A percentile compares a stretch with the other conserved stretches of the same genome.
Evolutionary conservation across 2,888 invertebrate genomes (phyloP).

Genomic region (Polydrusus pterygomalis): DNA sequence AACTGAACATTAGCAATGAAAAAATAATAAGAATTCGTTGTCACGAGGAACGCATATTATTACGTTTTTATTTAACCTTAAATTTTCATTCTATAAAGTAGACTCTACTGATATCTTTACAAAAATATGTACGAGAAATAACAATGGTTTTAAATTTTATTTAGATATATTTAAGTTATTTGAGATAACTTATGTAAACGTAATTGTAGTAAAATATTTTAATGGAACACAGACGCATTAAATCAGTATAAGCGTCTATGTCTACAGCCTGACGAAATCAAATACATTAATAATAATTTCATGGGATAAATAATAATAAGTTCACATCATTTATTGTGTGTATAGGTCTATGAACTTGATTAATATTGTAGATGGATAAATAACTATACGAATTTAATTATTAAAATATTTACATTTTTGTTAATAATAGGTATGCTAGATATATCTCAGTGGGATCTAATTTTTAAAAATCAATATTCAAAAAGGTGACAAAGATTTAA

Average conservation of each 20-base stretch:
- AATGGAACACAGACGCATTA: neutral
- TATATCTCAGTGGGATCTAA: neutral
- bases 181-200: neutral
- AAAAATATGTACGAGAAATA: neutral
- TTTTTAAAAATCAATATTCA: neutral
- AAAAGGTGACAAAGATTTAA: neutral
- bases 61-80: neutral
- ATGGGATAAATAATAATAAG: neutral
- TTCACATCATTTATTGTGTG: neutral
- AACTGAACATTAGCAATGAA: neutral
- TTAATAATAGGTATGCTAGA: neutral
- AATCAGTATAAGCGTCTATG: neutral
- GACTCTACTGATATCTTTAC: neutral
- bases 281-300: neutral
- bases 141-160: neutral
- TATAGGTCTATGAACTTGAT: slow-evolving; percentile 15
- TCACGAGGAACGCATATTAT: neutral
- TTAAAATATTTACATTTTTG: neutral
- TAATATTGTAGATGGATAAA: neutral
- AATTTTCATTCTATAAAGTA: neutral
- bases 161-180: neutral
- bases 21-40: neutral
- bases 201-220: slow-evolving; percentile 4
- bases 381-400: neutral
- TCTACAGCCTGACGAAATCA: neutral